Evolutionary conservation across 2,797 vertebrate species (phyloP).

Genomic region (Cephalopachus bancanus): DNA sequence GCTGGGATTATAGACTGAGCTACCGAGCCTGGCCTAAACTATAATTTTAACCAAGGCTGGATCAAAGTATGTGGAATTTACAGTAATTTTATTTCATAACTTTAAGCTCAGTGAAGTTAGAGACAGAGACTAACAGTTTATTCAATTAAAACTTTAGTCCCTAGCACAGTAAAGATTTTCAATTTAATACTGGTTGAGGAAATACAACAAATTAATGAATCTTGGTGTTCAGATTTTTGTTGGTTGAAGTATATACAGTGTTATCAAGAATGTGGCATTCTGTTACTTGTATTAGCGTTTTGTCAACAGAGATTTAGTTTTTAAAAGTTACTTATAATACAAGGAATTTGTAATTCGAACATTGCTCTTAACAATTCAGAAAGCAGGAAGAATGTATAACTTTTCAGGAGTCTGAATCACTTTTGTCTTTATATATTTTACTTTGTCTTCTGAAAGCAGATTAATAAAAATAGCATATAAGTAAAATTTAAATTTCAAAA

Average conservation of each 20-base stretch:
- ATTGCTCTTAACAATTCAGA: slow-evolving; percentile 67
- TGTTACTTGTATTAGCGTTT: slow-evolving; percentile 59
- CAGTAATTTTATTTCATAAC: slow-evolving; percentile 60
- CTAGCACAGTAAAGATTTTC: background rate
- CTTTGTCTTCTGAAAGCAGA: slow-evolving; percentile 37
- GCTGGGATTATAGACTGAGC: too few species aligned
- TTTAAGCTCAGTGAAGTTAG: slow-evolving; percentile 56
- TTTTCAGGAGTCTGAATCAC: slow-evolving; percentile 57
- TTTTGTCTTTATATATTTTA: slow-evolving; percentile 64
- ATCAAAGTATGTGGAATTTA: slow-evolving; percentile 40
- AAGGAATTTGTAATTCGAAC: slow-evolving; percentile 70
- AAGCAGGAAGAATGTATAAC: slow-evolving; percentile 26
- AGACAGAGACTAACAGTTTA: slow-evolving; percentile 45
- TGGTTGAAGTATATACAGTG: background rate
- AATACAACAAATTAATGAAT: slow-evolving; percentile 50
- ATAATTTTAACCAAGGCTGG: slow-evolving; percentile 62
- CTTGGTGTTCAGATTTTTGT: slow-evolving; percentile 18
- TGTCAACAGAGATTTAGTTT: slow-evolving; percentile 57
- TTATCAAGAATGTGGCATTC: slow-evolving; percentile 60
- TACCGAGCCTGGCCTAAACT: background rate
- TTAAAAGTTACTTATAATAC: slow-evolving; percentile 69
- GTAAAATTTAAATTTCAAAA: slow-evolving; percentile 64
- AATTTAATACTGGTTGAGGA: slow-evolving; percentile 41
- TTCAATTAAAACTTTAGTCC: slow-evolving; percentile 50
- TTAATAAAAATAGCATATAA: slow-evolving; percentile 62